Conservation (phyloP, 2,113 vertebrate species). For the Ctenomys sociabilis region DNA sequence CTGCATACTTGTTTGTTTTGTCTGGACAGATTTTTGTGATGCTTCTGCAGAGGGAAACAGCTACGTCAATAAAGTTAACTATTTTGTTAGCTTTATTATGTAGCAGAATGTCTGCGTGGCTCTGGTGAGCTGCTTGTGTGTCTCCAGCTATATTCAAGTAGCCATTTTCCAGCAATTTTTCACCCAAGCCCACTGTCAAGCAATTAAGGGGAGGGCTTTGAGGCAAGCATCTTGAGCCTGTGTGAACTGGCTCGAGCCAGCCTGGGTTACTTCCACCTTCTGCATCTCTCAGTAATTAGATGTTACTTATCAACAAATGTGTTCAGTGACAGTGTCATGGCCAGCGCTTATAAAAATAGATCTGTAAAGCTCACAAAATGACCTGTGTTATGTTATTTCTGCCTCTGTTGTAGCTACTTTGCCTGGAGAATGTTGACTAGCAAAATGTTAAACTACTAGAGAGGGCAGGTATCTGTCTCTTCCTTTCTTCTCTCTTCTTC, state of each 20-base stretch:
- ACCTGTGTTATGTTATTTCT: background rate
- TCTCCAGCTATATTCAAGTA: background rate
- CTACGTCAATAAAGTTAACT: conserved; percentile 38
- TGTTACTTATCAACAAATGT: background rate
- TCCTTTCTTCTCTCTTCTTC: too few species aligned
- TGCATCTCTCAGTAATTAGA: background rate
- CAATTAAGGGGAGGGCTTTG: background rate
- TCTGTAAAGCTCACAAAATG: background rate
- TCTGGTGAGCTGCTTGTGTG: background rate
- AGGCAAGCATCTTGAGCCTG: background rate
- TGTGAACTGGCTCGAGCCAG: background rate
- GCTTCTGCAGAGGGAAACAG: conserved; percentile 13
- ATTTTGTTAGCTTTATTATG: conserved; percentile 60
- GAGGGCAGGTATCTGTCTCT: background rate
- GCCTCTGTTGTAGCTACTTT: background rate
- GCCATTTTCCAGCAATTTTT: background rate
- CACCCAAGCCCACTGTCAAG: background rate
- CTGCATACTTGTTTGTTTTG: conserved; percentile 39
- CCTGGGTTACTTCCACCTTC: background rate
- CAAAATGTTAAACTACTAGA: background rate
- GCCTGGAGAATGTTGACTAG: background rate
- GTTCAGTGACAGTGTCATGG: background rate
- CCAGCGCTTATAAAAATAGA: background rate
- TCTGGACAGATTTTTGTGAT: conserved; percentile 55
- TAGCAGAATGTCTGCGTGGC: background rate